Base-by-base conservation (phyloP, 2,113 vertebrate species). In the Lutjanus erythropterus region DNA sequence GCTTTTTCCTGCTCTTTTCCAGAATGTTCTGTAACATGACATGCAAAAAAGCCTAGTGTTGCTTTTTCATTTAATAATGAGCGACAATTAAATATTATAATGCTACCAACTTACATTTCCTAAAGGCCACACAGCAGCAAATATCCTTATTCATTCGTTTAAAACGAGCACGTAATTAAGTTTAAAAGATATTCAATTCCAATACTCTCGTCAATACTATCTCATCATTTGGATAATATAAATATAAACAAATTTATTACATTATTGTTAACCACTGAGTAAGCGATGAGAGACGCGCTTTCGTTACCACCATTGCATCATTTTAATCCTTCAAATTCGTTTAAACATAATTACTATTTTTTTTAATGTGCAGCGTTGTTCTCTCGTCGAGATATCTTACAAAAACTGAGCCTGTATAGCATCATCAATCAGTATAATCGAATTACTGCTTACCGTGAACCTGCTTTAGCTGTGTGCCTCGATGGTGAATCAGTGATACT, bases 401-500 rank as follows among this genome's bases (percentile, higher is more conserved):
- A 15, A n/a, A 33, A 0, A 55, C 4, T 16, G n/a, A 23, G 9
- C 33, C 7, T 35, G 33, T 4, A 42, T 9, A 60, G 19, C 37
- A 46, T 5, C 5, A 58, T 29, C 2, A 49, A n/a, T 14, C 11
- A 16, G 3, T 21, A 53, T 37, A 41, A 62, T 0, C 31, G 1
- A 31, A 69, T 49, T 15, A 44, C 68, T 15, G 55, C 84, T 81
- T 66, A 88, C 91, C 72, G 16, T 64, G 9, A 42, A 46, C 1
- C 35, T 2, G 46, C n/a, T 41, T 41, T 58, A 2, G 66, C 8
- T 3, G 6, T 11, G 16, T 16, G 21, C 3, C n/a, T 70, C 31
- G 71, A 33, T n/a, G 46, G 11, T 19, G 39, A 53, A 29, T 70
- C 14, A 9, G 1, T 1, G 19, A 35, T 16, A 46, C 15, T 44